Evolutionary conservation across 2,888 invertebrate genomes (phyloP).

Genomic region (Strigamia maritima): DNA sequence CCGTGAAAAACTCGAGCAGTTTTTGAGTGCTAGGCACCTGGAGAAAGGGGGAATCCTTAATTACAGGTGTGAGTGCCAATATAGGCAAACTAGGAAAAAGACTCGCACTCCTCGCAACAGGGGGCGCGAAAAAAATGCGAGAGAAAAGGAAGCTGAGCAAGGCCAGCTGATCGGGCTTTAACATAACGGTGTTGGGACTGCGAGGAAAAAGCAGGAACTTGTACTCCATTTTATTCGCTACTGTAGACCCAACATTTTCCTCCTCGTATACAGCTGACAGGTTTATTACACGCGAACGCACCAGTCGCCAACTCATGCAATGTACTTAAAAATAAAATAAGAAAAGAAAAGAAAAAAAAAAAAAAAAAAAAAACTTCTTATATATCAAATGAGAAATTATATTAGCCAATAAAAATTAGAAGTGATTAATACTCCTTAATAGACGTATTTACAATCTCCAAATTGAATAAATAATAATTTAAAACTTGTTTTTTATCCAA

Average conservation of each 20-base stretch:
- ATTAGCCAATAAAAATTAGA: background rate
- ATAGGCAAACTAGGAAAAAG: conserved; percentile 31
- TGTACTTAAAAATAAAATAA: background rate
- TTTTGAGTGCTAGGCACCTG: conserved; percentile 14
- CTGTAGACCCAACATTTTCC: background rate
- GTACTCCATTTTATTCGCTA: background rate
- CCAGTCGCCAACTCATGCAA: background rate
- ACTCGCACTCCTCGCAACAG: conserved; percentile 1
- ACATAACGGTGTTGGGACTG: background rate
- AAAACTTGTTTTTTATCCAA: too few relatives aligned
- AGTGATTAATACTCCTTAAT: too few relatives aligned
- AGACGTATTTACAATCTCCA: too few relatives aligned
- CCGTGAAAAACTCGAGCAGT: conserved; percentile 32
- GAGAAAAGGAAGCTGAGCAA: background rate
- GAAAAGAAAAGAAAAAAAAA: background rate
- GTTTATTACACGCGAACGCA: background rate
- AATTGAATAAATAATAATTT: too few relatives aligned
- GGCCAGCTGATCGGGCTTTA: conserved; percentile 10
- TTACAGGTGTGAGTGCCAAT: conserved; percentile 31
- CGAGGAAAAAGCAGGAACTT: background rate
- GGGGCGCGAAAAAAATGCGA: background rate
- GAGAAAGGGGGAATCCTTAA: conserved; percentile 34
- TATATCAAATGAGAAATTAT: too few relatives aligned
- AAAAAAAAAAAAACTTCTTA: too few relatives aligned
- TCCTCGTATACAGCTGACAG: background rate